phyloP scores from a whole-genome alignment of 2,113 vertebrate genomes.

The Zosterops lateralis region DNA sequence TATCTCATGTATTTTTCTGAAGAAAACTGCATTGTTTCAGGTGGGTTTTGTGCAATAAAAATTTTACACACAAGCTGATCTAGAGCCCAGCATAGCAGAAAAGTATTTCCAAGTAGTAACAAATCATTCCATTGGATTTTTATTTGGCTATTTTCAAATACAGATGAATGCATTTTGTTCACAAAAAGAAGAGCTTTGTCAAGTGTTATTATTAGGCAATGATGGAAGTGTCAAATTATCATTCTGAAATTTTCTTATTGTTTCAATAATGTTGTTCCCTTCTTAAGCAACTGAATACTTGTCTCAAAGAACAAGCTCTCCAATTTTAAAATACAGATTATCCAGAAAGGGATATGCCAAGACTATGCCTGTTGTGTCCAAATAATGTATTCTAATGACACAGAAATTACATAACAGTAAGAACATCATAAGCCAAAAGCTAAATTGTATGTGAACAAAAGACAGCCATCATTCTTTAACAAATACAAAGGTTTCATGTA shows the following conservation, averaged over 20 bases:
- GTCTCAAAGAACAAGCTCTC: not conserved
- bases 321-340: not conserved
- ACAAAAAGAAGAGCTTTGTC: slow-evolving; percentile 2
- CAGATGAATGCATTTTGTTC: slow-evolving; percentile 6
- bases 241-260: not conserved
- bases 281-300: not conserved
- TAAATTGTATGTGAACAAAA: not conserved
- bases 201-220: not conserved
- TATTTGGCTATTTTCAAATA: slow-evolving; percentile 22
- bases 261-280: not conserved
- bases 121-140: slow-evolving; percentile 16
- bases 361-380: not conserved
- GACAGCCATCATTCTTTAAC: not conserved
- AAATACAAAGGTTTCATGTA: slow-evolving; percentile 5
- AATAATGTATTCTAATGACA: not conserved
- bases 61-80: not conserved
- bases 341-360: not conserved
- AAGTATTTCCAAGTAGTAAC: slow-evolving; percentile 19
- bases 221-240: not conserved
- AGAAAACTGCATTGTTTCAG: not conserved
- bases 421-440: not conserved
- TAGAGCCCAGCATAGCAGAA: not conserved
- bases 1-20: not conserved
- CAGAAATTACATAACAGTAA: not conserved
- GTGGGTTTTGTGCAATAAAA: not conserved